Evolutionary conservation across 2,888 invertebrate genomes (phyloP).

Genomic region (Sesia bembeciformis): DNA sequence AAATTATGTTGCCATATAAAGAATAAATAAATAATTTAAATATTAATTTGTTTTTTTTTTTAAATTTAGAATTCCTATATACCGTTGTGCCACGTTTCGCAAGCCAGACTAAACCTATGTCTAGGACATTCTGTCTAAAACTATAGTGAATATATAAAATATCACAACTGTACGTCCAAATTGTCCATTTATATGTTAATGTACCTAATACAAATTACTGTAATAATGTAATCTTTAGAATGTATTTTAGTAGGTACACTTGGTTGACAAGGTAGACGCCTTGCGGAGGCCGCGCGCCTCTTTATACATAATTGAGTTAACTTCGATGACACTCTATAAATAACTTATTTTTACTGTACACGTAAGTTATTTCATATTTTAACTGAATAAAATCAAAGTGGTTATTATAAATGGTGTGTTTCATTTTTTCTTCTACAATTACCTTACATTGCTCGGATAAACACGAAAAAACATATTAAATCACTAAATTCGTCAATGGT

Average conservation of each 20-base stretch:
- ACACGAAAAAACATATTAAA: no score
- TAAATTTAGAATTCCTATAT: no score
- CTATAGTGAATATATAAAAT: slow-evolving; percentile 12
- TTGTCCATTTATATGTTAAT: slow-evolving; percentile 74
- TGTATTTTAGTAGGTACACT: slow-evolving; percentile 61
- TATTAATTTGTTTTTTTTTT: no score
- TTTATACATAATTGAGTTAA: slow-evolving; percentile 28
- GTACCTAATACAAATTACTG: slow-evolving; percentile 69
- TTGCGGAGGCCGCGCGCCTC: slow-evolving; percentile 41
- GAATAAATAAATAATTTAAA: no score
- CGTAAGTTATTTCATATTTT: slow-evolving; percentile 75
- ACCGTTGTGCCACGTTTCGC: no score
- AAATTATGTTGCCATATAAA: no score
- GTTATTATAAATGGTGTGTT: slow-evolving; percentile 55
- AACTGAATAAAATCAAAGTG: slow-evolving; percentile 73
- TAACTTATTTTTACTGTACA: slow-evolving; percentile 72
- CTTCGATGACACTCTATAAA: slow-evolving; percentile 61
- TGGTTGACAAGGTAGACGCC: slow-evolving; percentile 47
- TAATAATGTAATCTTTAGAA: slow-evolving; percentile 68
- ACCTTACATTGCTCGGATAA: no score
- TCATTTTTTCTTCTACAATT: slow-evolving; percentile 9
- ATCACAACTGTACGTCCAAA: slow-evolving; percentile 74
- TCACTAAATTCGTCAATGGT: no score
- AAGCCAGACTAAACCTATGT: no score
- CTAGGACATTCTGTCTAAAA: no score